Evolutionary conservation across 2,888 invertebrate genomes (phyloP).

Genomic region (Conops quadrifasciatus): DNA sequence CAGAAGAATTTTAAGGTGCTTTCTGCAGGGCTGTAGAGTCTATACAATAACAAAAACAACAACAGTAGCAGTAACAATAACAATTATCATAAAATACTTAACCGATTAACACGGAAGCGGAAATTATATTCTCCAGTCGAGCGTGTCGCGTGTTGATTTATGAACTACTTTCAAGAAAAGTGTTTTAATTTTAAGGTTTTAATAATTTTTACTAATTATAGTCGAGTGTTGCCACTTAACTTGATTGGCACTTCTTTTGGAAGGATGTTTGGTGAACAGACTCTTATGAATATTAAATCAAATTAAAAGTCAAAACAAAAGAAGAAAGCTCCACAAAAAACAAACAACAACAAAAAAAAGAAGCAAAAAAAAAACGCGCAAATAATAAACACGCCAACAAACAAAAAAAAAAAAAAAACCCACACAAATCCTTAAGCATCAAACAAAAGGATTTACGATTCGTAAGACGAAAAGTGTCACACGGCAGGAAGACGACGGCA

Average conservation of each 20-base stretch:
- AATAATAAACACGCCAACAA: conserved; percentile 1
- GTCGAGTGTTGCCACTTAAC: conserved; percentile 2
- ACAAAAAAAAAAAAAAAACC: not conserved
- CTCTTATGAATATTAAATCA: not conserved
- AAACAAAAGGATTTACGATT: too few species aligned
- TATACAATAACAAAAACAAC: too few species aligned
- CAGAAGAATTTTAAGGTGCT: too few species aligned
- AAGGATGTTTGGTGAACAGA: too few species aligned
- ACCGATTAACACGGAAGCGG: conserved; percentile 29
- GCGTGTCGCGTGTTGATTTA: not conserved
- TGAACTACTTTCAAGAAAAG: not conserved
- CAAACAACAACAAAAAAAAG: not conserved
- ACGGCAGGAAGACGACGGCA: too few species aligned
- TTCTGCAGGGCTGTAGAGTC: not conserved
- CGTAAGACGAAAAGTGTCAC: too few species aligned
- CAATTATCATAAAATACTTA: conserved; percentile 11
- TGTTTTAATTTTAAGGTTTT: too few species aligned
- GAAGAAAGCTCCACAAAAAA: not conserved
- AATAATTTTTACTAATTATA: not conserved
- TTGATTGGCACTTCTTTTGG: not conserved
- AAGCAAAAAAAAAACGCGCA: not conserved
- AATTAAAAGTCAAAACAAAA: not conserved
- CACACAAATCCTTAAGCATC: too few species aligned
- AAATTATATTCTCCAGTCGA: conserved; percentile 16
- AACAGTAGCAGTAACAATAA: too few species aligned